Evolutionary conservation across 2,113 vertebrate genomes (phyloP), one percentile per base, ranked within the genome.

Genomic region (Oryzias melastigma): DNA sequence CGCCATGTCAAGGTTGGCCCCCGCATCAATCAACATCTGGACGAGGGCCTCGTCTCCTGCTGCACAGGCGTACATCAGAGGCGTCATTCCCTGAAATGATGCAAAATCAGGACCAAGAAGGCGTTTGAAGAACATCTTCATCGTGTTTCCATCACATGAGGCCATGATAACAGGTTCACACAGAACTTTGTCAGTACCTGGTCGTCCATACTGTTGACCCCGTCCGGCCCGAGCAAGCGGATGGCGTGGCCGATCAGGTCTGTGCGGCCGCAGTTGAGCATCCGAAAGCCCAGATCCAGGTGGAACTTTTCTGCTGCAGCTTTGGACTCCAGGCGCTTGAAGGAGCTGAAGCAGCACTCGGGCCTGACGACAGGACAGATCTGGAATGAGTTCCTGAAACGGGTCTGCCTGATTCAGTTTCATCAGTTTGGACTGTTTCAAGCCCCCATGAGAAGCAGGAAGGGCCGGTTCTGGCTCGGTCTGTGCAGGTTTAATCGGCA

Each of bases 41-140:
- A 99, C 97, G 81, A 99, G 93, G 41, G 97, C 97, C 78, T 99
- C 97, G 4, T 99, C 97, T 82, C 97, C 97, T 35, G 94, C 94
- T 42, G 96, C 94, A 35, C 97, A 98, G 78, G 97, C 96, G 0
- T 98, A 98, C 97, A 98, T 99, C 27, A 99, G 90, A 0, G 97
- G 96, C 4, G 97, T 98, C 96, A 98, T 94, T 12, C 97, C 84
- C 97, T 99, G 89, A 3, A 65, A 14, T 60, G 64, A 45, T 17
- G 5, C 7, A 47, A 40, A 46, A 4, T 25, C 50, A 20, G 47
- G 65, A 10, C 59, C 12, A 64, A n/a, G n/a, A n/a, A n/a, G n/a
- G n/a, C n/a, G n/a, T n/a, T n/a, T n/a, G n/a, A n/a, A 22, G 22
- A 22, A 22, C 22, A 22, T 3, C 22, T 22, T 22, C 22, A 22